Evolutionary conservation across 23 tunicate genomes (phyloP).

Genomic region (Diplosoma virens): DNA sequence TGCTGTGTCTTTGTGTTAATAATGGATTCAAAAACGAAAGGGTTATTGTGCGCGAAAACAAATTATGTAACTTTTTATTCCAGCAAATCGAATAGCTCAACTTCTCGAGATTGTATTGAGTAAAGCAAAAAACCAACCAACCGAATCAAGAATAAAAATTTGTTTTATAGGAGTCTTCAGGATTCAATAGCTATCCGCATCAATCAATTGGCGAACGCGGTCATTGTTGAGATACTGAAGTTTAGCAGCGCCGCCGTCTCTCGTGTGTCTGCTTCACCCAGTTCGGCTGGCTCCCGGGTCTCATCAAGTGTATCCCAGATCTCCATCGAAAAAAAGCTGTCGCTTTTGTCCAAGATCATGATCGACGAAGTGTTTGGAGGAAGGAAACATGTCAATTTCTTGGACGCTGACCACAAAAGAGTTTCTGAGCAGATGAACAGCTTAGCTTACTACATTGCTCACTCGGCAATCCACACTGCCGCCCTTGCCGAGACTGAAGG

Average conservation of each 20-base stretch:
- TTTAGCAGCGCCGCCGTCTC: slow-evolving; percentile 19
- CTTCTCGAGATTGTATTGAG: too few relatives aligned
- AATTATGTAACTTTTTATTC: too few relatives aligned
- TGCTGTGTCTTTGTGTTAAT: too few relatives aligned
- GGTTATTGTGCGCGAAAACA: too few relatives aligned
- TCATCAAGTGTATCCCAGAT: too few relatives aligned
- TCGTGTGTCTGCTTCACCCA: not conserved
- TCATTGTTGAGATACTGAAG: slow-evolving; percentile 45
- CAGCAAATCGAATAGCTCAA: too few relatives aligned
- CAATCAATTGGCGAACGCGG: slow-evolving; percentile 36
- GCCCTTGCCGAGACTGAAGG: slow-evolving; percentile 3
- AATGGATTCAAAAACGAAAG: too few relatives aligned
- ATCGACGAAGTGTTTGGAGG: not conserved
- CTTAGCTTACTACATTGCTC: slow-evolving; percentile 50
- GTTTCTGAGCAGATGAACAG: slow-evolving; percentile 42
- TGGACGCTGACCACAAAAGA: slow-evolving; percentile 5
- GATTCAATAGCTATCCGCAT: slow-evolving; percentile 28
- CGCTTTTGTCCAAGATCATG: not conserved
- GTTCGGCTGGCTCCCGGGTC: not conserved
- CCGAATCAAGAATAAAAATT: too few relatives aligned
- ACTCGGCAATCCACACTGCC: slow-evolving; percentile 42
- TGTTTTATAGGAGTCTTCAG: not conserved
- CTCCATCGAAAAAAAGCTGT: not conserved
- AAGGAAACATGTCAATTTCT: too few relatives aligned
- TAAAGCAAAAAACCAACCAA: too few relatives aligned